These are phyloP conservation scores for Cherax destructor DNA, from an alignment of 1,140 invertebrate genomes.

Conservation along the genomic window DNA sequence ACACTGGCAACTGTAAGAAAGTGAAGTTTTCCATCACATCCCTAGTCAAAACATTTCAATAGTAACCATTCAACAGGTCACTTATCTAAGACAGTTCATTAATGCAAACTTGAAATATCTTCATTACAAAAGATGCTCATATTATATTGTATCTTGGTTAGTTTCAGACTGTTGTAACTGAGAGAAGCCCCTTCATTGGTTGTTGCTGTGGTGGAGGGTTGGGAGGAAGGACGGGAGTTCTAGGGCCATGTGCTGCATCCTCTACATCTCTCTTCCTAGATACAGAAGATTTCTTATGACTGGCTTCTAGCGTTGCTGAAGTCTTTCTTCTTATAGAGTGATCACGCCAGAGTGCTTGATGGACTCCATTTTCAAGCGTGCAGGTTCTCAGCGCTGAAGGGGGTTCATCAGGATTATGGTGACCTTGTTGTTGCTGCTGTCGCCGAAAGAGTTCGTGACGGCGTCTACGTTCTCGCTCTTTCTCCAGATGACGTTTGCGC, in stretches of 20 bases:
- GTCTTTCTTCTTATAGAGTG: conserved; percentile 61
- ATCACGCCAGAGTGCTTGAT: conserved; percentile 67
- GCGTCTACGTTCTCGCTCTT: conserved; percentile 82
- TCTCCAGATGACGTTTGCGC: conserved; percentile 84
- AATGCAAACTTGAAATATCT: background rate
- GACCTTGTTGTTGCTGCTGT: conserved; percentile 75
- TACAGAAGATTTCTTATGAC: conserved; percentile 32
- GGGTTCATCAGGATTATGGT: conserved; percentile 14
- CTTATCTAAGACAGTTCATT: background rate
- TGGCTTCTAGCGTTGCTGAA: conserved; percentile 32
- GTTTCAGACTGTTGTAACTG: conserved; percentile 58
- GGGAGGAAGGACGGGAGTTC: conserved; percentile 26
- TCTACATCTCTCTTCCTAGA: conserved; percentile 41
- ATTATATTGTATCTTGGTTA: background rate
- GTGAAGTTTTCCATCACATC: background rate
- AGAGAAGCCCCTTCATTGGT: conserved; percentile 53
- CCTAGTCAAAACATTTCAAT: background rate
- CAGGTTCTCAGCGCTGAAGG: conserved; percentile 36
- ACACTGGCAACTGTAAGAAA: background rate
- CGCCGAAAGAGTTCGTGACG: conserved; percentile 73
- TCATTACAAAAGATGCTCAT: background rate
- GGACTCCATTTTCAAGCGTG: conserved; percentile 66
- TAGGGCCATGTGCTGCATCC: conserved; percentile 20
- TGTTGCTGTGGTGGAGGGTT: conserved; percentile 51
- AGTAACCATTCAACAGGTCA: background rate